Conservation (phyloP, 2,113 vertebrate species). For the Pagrus major region DNA sequence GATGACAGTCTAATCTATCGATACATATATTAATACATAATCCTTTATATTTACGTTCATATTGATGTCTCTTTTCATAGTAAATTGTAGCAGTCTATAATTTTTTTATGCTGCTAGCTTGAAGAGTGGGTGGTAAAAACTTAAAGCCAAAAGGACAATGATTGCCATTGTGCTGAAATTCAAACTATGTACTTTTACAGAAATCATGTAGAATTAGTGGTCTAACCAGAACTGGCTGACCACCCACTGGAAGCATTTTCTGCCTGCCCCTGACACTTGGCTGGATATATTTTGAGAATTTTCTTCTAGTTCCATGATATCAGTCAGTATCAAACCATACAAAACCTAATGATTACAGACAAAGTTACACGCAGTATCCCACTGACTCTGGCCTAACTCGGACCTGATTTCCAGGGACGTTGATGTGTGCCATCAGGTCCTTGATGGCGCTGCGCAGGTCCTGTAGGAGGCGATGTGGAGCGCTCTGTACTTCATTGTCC, state of each 20-base stretch:
- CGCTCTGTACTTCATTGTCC: slow-evolving; percentile 81
- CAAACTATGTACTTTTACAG: slow-evolving; percentile 55
- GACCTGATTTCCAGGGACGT: slow-evolving; percentile 90
- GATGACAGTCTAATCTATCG: not conserved
- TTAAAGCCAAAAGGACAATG: slow-evolving; percentile 49
- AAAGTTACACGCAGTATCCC: not conserved
- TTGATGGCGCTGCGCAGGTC: slow-evolving; percentile 88
- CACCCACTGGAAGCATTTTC: slow-evolving; percentile 44
- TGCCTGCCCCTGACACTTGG: slow-evolving; percentile 33
- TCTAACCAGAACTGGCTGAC: slow-evolving; percentile 59
- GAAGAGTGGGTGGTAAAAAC: slow-evolving; percentile 48
- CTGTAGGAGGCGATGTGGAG: slow-evolving; percentile 86
- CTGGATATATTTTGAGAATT: not conserved
- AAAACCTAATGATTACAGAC: not conserved
- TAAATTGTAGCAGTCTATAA: slow-evolving; percentile 15
- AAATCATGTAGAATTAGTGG: slow-evolving; percentile 67
- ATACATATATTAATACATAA: not conserved
- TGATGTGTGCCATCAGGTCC: slow-evolving; percentile 89
- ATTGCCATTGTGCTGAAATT: slow-evolving; percentile 58
- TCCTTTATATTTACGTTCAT: not conserved
- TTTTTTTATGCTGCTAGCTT: not conserved
- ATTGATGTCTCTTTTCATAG: slow-evolving; percentile 1
- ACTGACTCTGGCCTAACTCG: not conserved
- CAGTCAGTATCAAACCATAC: slow-evolving; percentile 29
- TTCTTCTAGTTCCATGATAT: slow-evolving; percentile 29